phyloP scores from a whole-genome alignment of 2,888 invertebrate species.

The Rambutsinella grinnellia region DNA sequence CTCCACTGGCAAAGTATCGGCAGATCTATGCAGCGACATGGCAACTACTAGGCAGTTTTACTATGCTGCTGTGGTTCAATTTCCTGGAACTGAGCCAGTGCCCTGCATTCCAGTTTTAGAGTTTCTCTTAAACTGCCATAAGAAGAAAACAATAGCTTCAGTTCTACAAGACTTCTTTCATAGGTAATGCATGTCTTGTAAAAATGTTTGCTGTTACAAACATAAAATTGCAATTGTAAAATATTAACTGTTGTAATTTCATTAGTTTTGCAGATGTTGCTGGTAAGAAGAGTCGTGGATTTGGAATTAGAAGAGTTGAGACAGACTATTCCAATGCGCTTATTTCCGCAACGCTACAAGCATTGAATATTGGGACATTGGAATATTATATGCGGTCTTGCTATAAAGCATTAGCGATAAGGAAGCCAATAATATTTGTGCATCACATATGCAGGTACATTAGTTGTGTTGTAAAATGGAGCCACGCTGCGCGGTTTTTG shows the following conservation, averaged over 20 bases:
- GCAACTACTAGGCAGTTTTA: not conserved
- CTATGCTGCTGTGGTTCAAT: not conserved
- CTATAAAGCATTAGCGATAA: not conserved
- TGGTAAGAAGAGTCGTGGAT: not conserved
- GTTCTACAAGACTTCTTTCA: not conserved
- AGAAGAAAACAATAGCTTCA: not conserved
- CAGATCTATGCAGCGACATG: not conserved
- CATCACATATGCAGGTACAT: not conserved
- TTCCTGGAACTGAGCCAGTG: not conserved
- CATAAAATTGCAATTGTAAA: too few relatives aligned
- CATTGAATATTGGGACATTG: not conserved
- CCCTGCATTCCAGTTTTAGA: not conserved
- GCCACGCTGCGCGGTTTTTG: too few relatives aligned
- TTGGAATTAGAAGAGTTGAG: not conserved
- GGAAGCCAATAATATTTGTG: not conserved
- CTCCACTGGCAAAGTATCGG: not conserved
- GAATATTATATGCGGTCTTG: not conserved
- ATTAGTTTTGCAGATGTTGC: not conserved
- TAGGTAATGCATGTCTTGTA: too few relatives aligned
- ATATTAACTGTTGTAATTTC: too few relatives aligned
- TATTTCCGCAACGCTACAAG: not conserved
- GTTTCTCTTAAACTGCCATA: not conserved
- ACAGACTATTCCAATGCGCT: not conserved
- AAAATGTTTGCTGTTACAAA: too few relatives aligned
- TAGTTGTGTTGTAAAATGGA: too few relatives aligned